Conservation (phyloP, 2,888 invertebrate genomes). For the Malacosoma neustria region DNA sequence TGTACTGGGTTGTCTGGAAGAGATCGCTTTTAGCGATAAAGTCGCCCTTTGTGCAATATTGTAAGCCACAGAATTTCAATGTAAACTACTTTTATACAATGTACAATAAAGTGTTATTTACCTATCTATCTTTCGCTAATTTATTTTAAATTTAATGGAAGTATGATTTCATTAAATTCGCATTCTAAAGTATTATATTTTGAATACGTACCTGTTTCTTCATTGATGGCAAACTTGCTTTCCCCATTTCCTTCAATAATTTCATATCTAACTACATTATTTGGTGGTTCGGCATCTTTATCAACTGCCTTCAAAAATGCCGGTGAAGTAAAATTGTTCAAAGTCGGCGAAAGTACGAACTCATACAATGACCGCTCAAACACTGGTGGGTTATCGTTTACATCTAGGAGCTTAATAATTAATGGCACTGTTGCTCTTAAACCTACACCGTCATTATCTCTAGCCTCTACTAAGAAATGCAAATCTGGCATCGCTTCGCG, state of each 20-base stretch:
- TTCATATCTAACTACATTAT: slow-evolving; percentile 90
- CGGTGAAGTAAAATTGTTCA: slow-evolving; percentile 83
- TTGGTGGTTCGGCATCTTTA: slow-evolving; percentile 87
- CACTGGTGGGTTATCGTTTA: slow-evolving; percentile 90
- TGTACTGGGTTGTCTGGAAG: too few relatives aligned
- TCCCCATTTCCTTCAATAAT: slow-evolving; percentile 84
- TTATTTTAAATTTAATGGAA: too few relatives aligned
- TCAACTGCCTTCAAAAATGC: slow-evolving; percentile 90
- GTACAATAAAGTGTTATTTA: too few relatives aligned
- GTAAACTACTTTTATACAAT: too few relatives aligned
- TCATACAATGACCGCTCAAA: slow-evolving; percentile 88
- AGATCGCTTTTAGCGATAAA: too few relatives aligned
- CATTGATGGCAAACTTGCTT: slow-evolving; percentile 83
- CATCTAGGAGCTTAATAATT: slow-evolving; percentile 83
- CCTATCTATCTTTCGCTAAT: too few relatives aligned
- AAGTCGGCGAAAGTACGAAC: slow-evolving; percentile 84
- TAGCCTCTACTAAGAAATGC: slow-evolving; percentile 88
- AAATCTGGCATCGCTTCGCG: slow-evolving; percentile 86
- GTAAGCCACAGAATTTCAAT: too few relatives aligned
- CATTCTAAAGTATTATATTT: too few relatives aligned
- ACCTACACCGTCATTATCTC: slow-evolving; percentile 89
- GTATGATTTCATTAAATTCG: too few relatives aligned
- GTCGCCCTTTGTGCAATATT: too few relatives aligned
- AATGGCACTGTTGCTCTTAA: slow-evolving; percentile 83
- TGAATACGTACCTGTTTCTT: slow-evolving; percentile 84